phyloP scores from a whole-genome alignment of 2,797 vertebrate genomes.

The Vireo griseus region DNA sequence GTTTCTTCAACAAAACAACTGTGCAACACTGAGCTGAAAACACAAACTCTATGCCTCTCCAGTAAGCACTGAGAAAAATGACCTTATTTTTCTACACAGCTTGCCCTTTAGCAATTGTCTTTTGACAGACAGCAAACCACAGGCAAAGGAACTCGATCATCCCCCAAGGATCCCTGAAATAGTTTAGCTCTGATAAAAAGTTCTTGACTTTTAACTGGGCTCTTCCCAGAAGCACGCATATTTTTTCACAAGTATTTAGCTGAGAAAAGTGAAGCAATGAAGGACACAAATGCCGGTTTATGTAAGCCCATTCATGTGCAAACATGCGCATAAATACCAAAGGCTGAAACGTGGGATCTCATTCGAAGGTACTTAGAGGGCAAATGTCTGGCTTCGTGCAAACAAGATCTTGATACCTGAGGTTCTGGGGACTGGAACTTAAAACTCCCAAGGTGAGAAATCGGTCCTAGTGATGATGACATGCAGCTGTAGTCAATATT shows the following conservation, averaged over 20 bases:
- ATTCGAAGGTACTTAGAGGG: not conserved
- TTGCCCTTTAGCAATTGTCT: not conserved
- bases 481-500: not conserved
- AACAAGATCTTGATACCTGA: not conserved
- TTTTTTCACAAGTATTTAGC: constrained; percentile 19
- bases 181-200: not conserved
- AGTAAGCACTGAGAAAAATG: not conserved
- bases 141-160: not conserved
- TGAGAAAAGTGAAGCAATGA: constrained; percentile 39
- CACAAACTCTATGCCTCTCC: not conserved
- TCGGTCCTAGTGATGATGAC: fast-evolving
- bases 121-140: not conserved
- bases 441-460: not conserved
- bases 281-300: not conserved
- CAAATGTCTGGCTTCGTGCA: not conserved
- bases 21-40: not conserved
- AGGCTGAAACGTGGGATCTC: not conserved
- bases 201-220: not conserved
- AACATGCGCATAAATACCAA: not conserved
- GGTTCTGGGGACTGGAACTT: not conserved
- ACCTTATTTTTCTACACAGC: not conserved
- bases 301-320: constrained; percentile 32
- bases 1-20: not conserved
- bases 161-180: not conserved
- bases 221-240: not conserved